These are phyloP conservation scores for Apotomis betuletana DNA, from an alignment of 2,888 invertebrate genomes.

Conservation along the genomic window DNA sequence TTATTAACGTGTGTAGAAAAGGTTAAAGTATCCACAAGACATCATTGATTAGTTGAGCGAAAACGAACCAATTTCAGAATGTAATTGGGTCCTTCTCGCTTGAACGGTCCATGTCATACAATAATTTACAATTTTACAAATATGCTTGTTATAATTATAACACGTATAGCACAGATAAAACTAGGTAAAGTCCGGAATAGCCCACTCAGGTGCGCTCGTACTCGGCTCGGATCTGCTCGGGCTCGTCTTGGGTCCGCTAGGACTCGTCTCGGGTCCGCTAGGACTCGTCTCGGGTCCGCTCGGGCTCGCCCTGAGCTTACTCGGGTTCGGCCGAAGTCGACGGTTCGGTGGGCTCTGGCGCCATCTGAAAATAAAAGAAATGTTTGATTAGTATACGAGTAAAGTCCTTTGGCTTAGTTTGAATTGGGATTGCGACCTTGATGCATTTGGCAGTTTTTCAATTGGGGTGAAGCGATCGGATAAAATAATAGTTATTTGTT, in stretches of 20 bases:
- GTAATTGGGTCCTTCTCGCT: too few relatives aligned
- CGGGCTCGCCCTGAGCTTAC: conserved; percentile 27
- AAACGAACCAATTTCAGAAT: too few relatives aligned
- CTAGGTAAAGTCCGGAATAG: conserved; percentile 48
- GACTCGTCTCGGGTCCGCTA: background rate
- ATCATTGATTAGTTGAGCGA: too few relatives aligned
- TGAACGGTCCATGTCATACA: background rate
- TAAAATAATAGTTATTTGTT: too few relatives aligned
- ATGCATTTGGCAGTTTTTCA: too few relatives aligned
- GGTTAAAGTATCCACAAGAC: too few relatives aligned
- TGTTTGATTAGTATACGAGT: background rate
- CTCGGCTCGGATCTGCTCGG: conserved; percentile 30
- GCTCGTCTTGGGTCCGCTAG: background rate
- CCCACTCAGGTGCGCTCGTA: conserved; percentile 44
- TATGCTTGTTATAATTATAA: conserved; percentile 20
- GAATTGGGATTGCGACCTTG: too few relatives aligned
- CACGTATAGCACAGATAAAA: conserved; percentile 41
- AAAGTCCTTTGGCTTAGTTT: too few relatives aligned
- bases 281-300: background rate
- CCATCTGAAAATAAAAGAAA: conserved; percentile 66
- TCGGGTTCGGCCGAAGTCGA: conserved; percentile 55
- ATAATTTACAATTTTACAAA: conserved; percentile 30
- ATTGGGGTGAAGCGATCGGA: too few relatives aligned
- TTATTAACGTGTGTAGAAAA: too few relatives aligned
- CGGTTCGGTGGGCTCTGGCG: conserved; percentile 68